Evolutionary conservation across 2,888 invertebrate genomes (phyloP).

Genomic region (Macaria notata): DNA sequence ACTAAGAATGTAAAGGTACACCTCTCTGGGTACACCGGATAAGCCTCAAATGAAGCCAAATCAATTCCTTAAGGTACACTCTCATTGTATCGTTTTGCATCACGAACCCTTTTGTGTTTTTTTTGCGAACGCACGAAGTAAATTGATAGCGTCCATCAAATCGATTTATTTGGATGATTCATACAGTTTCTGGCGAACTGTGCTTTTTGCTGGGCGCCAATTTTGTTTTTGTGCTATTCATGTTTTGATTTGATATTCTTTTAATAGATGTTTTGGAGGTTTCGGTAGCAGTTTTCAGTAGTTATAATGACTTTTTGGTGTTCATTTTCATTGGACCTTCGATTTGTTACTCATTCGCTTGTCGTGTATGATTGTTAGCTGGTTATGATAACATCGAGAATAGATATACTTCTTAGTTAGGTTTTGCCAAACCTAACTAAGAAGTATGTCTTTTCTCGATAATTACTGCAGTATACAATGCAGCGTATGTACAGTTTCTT

Average conservation of each 20-base stretch:
- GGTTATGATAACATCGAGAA: too few relatives aligned
- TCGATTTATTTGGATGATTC: slow-evolving; percentile 65
- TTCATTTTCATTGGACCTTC: too few relatives aligned
- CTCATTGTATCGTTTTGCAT: slow-evolving; percentile 53
- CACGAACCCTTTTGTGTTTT: slow-evolving; percentile 60
- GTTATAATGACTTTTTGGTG: slow-evolving; percentile 4
- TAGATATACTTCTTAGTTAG: too few relatives aligned
- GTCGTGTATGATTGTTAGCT: too few relatives aligned
- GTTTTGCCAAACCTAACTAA: too few relatives aligned
- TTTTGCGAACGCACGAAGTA: slow-evolving; percentile 46
- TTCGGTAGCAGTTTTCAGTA: background rate
- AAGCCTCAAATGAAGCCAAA: slow-evolving; percentile 55
- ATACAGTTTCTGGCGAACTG: slow-evolving; percentile 46
- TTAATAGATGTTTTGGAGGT: slow-evolving; percentile 10
- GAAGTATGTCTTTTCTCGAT: too few relatives aligned
- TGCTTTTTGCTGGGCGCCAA: slow-evolving; percentile 35
- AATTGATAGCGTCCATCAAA: slow-evolving; percentile 56
- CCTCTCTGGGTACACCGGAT: slow-evolving; percentile 45
- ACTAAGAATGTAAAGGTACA: slow-evolving; percentile 35
- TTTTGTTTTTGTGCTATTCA: slow-evolving; percentile 33
- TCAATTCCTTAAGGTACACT: slow-evolving; percentile 56
- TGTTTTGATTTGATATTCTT: slow-evolving; percentile 12
- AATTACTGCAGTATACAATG: too few relatives aligned
- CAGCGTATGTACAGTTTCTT: too few relatives aligned
- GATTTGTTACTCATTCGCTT: too few relatives aligned